These are phyloP conservation scores for Dysmachus trigonus DNA, from an alignment of 2,888 invertebrate species.

Conservation along the genomic window DNA sequence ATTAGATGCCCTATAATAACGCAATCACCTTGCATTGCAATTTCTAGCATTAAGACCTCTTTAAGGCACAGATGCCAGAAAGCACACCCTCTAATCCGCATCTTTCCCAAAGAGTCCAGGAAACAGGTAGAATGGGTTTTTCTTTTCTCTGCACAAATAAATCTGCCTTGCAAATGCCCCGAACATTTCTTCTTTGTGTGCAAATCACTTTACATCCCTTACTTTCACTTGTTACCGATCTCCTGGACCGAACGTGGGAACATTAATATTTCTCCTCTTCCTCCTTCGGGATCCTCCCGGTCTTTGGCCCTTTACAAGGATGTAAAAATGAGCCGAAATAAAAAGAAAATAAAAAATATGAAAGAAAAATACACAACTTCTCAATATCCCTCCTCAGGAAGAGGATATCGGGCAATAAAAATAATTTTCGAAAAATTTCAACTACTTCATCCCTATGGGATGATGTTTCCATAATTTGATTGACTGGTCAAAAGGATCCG, in stretches of 20 bases:
- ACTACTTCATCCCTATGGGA: conserved; percentile 41
- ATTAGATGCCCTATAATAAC: neutral
- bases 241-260: conserved; percentile 51
- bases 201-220: conserved; percentile 22
- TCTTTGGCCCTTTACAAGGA: conserved; percentile 7
- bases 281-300: neutral
- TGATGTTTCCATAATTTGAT: conserved; percentile 53
- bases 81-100: conserved; percentile 11
- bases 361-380: neutral
- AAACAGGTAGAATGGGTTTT: neutral
- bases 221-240: conserved; percentile 42
- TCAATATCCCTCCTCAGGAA: neutral
- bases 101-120: neutral
- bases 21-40: conserved; percentile 31
- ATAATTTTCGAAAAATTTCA: conserved; percentile 40
- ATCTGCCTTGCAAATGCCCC: conserved; percentile 46
- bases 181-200: conserved; percentile 25
- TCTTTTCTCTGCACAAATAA: neutral
- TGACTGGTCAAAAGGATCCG: conserved; percentile 54
- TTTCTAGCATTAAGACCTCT: neutral
- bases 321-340: conserved; percentile 15
- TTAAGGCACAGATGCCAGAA: conserved; percentile 8
- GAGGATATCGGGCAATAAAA: conserved; percentile 32
- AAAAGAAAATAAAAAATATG: neutral
- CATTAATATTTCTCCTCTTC: conserved; percentile 50